Percentiles rank a stretch among this genome's conserved stretches.
phyloP scores from a whole-genome alignment of 2,888 invertebrate genomes.

The Cantharis lateralis region DNA sequence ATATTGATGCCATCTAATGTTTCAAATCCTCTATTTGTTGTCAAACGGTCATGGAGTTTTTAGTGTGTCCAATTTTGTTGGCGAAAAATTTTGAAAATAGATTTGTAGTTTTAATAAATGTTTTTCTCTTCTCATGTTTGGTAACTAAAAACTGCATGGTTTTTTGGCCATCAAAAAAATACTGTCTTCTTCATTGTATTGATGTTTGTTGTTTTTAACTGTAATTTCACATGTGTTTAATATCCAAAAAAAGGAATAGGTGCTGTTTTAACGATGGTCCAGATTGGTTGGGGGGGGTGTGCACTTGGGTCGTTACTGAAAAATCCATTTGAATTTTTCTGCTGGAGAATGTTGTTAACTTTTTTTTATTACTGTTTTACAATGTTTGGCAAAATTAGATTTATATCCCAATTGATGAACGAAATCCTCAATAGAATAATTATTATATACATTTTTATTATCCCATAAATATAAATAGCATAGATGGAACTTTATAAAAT shows the following conservation, averaged over 20 bases:
- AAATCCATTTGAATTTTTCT: background rate
- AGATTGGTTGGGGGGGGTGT: background rate
- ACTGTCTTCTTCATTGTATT: slow-evolving; percentile 13
- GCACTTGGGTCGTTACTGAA: background rate
- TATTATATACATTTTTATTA: slow-evolving; percentile 35
- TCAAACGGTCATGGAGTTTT: slow-evolving; percentile 16
- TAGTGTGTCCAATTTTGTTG: background rate
- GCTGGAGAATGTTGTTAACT: background rate
- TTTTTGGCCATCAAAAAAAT: slow-evolving; percentile 4
- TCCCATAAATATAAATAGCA: slow-evolving; percentile 27
- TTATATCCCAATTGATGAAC: slow-evolving; percentile 20
- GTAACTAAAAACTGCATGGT: background rate
- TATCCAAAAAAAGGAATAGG: slow-evolving; percentile 1
- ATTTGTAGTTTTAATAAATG: background rate
- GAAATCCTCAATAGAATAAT: slow-evolving; percentile 10
- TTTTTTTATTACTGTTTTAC: slow-evolving; percentile 16
- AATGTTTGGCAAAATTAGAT: slow-evolving; percentile 7
- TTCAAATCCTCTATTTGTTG: slow-evolving; percentile 4
- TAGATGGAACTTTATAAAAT: slow-evolving; percentile 32
- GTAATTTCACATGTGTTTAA: slow-evolving; percentile 17
- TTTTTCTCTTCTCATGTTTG: slow-evolving; percentile 3
- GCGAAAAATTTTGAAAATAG: background rate
- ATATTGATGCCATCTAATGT: slow-evolving; percentile 89
- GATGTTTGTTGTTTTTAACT: slow-evolving; percentile 21
- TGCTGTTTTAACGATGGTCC: slow-evolving; percentile 14